These are phyloP conservation scores for Stegostoma tigrinum DNA, from an alignment of 2,113 vertebrate genomes.

Conservation along the genomic window DNA sequence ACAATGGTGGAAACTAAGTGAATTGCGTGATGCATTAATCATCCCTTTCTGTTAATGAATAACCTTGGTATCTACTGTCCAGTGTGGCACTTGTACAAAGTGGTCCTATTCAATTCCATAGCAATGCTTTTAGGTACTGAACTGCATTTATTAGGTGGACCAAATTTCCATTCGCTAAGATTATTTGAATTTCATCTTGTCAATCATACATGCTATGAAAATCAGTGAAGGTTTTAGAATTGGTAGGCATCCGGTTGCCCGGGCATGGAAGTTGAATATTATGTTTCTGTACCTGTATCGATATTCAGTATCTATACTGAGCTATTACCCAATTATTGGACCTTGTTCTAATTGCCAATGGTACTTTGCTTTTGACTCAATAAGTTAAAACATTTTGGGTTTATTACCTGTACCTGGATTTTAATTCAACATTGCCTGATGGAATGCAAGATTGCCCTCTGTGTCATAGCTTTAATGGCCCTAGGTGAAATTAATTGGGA, in stretches of 20 bases:
- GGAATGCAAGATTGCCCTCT: neutral
- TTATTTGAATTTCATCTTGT: neutral
- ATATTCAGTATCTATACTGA: neutral
- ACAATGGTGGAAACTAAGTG: neutral
- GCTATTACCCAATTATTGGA: neutral
- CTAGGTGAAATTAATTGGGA: neutral
- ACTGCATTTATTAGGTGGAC: too few relatives aligned
- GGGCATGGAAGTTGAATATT: neutral
- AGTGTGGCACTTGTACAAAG: too few relatives aligned
- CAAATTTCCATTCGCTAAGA: too few relatives aligned
- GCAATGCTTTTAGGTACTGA: too few relatives aligned
- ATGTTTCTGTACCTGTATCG: neutral
- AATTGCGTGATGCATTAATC: too few relatives aligned
- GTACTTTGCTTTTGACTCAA: neutral
- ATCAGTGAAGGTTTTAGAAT: neutral
- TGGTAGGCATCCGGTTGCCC: neutral
- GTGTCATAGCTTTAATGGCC: neutral
- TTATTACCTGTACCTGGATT: neutral
- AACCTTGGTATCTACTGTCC: too few relatives aligned
- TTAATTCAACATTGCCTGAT: neutral
- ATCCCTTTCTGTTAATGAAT: too few relatives aligned
- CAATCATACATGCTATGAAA: neutral
- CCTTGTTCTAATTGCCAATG: neutral
- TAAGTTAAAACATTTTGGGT: neutral
- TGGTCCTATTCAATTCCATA: too few relatives aligned